Evolutionary conservation across 2,113 vertebrate species (phyloP).

Genomic region (Catharus fuscescens): DNA sequence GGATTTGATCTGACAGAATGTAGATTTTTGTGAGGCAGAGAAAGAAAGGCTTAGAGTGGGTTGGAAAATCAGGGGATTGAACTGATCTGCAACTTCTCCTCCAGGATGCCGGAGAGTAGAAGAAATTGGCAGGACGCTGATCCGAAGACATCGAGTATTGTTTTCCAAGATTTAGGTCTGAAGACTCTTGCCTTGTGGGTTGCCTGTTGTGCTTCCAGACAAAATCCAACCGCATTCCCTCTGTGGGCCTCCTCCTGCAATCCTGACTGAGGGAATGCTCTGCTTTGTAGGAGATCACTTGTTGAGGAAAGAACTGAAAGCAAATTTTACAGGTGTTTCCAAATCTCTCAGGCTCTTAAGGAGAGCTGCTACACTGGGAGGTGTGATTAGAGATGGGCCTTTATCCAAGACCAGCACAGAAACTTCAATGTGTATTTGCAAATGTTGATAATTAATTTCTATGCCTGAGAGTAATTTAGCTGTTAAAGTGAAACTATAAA

Average conservation of each 20-base stretch:
- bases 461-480: conserved; percentile 60
- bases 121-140: conserved; percentile 77
- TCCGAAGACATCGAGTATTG: conserved; percentile 65
- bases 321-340: neutral
- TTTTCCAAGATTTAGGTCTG: conserved; percentile 77
- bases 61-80: conserved; percentile 45
- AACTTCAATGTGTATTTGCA: conserved; percentile 51
- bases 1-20: neutral
- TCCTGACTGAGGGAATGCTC: neutral
- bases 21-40: neutral
- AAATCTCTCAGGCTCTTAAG: neutral
- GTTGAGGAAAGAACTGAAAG: neutral
- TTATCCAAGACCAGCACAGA: neutral
- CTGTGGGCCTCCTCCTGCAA: neutral
- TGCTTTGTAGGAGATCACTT: neutral
- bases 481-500: conserved; percentile 66
- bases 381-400: neutral
- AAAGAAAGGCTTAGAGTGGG: neutral
- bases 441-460: conserved; percentile 42
- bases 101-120: conserved; percentile 78
- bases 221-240: conserved; percentile 1
- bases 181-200: conserved; percentile 38
- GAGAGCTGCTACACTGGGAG: neutral
- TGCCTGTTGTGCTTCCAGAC: conserved; percentile 45
- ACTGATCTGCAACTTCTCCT: conserved; percentile 13